Evolutionary conservation across 2,113 vertebrate genomes (phyloP), one percentile per base, ranked within the genome.

Genomic region (Cyprinodon tularosa): DNA sequence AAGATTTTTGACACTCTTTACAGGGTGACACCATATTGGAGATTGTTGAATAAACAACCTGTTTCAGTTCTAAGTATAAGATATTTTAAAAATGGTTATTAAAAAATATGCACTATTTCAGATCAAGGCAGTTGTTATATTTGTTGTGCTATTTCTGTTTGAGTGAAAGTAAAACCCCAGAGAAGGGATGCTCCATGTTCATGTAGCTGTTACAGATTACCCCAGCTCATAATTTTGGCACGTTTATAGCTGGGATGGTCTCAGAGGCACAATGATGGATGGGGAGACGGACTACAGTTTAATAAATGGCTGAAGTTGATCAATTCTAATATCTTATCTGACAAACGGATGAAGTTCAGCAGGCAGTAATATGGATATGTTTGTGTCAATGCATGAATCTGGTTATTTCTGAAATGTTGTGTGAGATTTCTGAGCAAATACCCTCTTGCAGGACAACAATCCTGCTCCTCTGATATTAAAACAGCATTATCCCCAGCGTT

Each of bases 401-500:
- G 92, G 94, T 39, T 94, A 95, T 84, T 95, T 95, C 83, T 87
- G 87, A 42, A 42, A 42, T 42, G 68, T 93, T 95, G 92, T 5
- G 96, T 81, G 1, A 94, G 96, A 80, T 77, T 4, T 65, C 65
- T 29, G 47, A 13, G 45, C 9, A 65, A 42, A 95, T 82, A 91
- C 73, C 0, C 12, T 9, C 93, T 83, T 95, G 9, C 82, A 89
- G 3, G 94, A 95, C 50, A 94, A 93, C 71, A 96, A 93, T 78
- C 50, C 50, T 3, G 50, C 50, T 57, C 17, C 50, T 57, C 83
- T 93, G 48, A 93, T 82, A 0, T 93, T 63, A 12, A 44, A 12
- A n/a, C 39, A 22, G 17, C 62, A 15, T 36, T 64, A 59, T 38
- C 59, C n/a, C 22, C 38, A 3, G 20, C 1, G 29, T 39, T 60